phyloP scores from a whole-genome alignment of 2,888 invertebrate species.

The Perizoma affinitatum region DNA sequence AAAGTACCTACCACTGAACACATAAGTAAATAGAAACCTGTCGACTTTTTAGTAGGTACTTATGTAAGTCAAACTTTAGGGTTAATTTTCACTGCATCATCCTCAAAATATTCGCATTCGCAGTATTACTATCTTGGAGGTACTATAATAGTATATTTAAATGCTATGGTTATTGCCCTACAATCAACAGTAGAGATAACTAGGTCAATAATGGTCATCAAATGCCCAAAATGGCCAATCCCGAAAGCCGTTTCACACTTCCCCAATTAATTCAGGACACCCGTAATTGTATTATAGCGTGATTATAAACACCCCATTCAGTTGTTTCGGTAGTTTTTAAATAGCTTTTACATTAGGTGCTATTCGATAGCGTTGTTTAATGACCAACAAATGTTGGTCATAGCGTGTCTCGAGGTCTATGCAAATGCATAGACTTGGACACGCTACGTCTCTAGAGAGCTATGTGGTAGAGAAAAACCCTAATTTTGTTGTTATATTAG shows the following conservation, averaged over 20 bases:
- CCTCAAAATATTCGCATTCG: no score
- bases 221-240: constrained; percentile 12
- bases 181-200: constrained; percentile 16
- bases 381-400: constrained; percentile 37
- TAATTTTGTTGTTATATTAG: no score
- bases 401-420: constrained; percentile 10
- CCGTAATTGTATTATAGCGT: constrained; percentile 72
- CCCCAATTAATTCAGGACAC: constrained; percentile 62
- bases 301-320: constrained; percentile 58
- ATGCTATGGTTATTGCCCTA: background rate
- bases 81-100: no score
- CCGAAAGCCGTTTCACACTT: constrained; percentile 47
- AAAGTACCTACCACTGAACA: no score
- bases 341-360: constrained; percentile 29
- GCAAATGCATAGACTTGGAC: background rate
- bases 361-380: constrained; percentile 40
- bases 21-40: no score
- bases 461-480: constrained; percentile 1
- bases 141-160: no score
- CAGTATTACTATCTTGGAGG: no score
- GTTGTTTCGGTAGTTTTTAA: constrained; percentile 47
- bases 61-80: no score
- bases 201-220: constrained; percentile 17
- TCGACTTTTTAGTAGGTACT: no score
- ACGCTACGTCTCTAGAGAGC: constrained; percentile 34